Percentiles rank a stretch among this genome's conserved stretches.
These are phyloP conservation scores for Axea sp. DNA, from an alignment of 2,888 invertebrate species.

Conservation along the genomic window DNA sequence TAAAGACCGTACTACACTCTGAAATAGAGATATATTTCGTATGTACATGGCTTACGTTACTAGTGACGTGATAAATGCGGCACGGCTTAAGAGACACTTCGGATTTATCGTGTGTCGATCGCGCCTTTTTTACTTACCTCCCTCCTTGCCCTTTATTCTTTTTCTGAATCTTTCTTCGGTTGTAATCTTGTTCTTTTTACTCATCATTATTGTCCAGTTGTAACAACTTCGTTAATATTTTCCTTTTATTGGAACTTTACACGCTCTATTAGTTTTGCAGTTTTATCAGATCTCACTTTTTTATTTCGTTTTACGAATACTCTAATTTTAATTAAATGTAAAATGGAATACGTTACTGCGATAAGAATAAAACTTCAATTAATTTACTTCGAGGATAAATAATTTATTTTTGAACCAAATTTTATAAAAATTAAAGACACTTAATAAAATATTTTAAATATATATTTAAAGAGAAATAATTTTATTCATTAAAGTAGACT, in stretches of 20 bases:
- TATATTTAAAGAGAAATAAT: too few relatives aligned
- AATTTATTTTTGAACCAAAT: too few relatives aligned
- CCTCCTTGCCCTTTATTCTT: background rate
- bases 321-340: background rate
- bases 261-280: background rate
- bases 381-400: too few relatives aligned
- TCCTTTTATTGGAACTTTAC: slow-evolving; percentile 1
- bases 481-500: too few relatives aligned
- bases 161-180: slow-evolving; percentile 4
- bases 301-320: background rate
- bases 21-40: slow-evolving; percentile 60
- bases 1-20: slow-evolving; percentile 62
- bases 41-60: slow-evolving; percentile 61
- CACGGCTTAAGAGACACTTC: slow-evolving; percentile 57
- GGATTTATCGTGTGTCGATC: slow-evolving; percentile 56
- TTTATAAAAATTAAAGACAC: too few relatives aligned
- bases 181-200: slow-evolving; percentile 3
- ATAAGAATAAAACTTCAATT: too few relatives aligned
- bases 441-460: too few relatives aligned
- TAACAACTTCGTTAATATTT: slow-evolving; percentile 1
- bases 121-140: slow-evolving; percentile 41
- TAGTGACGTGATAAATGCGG: slow-evolving; percentile 59
- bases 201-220: slow-evolving; percentile 1
- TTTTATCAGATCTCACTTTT: slow-evolving; percentile 1
- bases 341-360: too few relatives aligned